Evolutionary conservation across 2,113 vertebrate species (phyloP).

Genomic region (Myotis lucifugus): DNA sequence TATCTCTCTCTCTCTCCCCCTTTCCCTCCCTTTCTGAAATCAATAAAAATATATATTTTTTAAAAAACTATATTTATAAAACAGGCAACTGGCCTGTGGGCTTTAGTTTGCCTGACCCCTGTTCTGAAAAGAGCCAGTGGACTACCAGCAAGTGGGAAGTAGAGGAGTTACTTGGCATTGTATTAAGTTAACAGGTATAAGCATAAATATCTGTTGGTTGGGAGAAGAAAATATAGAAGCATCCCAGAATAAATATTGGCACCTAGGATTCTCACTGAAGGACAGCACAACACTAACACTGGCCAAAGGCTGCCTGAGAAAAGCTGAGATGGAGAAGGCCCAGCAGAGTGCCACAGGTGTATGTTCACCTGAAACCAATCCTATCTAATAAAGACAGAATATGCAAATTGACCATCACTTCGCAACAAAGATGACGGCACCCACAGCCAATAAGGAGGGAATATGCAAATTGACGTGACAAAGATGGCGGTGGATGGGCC

Average conservation of each 20-base stretch:
- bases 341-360: not conserved
- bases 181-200: not conserved
- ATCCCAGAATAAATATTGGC: not conserved
- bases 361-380: not conserved
- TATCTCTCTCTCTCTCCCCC: no score
- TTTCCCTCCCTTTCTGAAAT: no score
- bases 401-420: no score
- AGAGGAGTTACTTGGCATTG: not conserved
- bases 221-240: not conserved
- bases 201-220: not conserved
- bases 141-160: not conserved
- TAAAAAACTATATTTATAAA: not conserved
- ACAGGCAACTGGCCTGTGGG: not conserved
- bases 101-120: not conserved
- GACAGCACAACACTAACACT: no score
- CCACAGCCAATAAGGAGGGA: no score
- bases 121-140: not conserved
- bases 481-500: no score
- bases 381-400: no score
- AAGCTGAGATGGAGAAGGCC: not conserved
- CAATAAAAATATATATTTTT: no score
- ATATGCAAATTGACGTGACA: no score
- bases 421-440: rapidly evolving
- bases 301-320: not conserved
- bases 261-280: not conserved